Evolutionary conservation across 2,797 vertebrate genomes (phyloP).

Genomic region (Odontamblyopus rebecca): DNA sequence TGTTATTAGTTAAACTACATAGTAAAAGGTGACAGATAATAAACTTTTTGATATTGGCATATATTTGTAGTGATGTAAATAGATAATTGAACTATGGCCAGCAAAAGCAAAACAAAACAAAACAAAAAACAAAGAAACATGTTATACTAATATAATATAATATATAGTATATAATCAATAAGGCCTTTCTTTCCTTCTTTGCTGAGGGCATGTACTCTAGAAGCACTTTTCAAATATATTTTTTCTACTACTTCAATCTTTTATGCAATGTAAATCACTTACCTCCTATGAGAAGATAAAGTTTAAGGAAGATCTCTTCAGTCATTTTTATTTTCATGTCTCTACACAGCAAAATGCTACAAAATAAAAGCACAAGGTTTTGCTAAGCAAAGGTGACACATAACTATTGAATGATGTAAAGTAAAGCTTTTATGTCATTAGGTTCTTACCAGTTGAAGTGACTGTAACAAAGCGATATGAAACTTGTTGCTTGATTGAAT

Average conservation of each 20-base stretch:
- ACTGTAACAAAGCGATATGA: background rate
- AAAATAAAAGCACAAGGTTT: background rate
- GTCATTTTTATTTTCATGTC: background rate
- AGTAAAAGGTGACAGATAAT: too few species aligned
- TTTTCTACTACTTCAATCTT: too few species aligned
- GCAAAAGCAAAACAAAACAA: too few species aligned
- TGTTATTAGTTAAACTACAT: too few species aligned
- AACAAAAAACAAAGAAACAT: too few species aligned
- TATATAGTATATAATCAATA: too few species aligned
- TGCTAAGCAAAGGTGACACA: background rate
- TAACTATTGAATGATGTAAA: background rate
- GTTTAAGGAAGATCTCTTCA: background rate
- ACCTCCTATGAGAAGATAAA: conserved; percentile 6
- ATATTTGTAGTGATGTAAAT: background rate
- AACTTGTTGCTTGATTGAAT: background rate
- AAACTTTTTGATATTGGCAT: background rate
- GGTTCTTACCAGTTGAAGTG: background rate
- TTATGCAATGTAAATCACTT: background rate
- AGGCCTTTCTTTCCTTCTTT: too few species aligned
- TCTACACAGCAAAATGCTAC: background rate
- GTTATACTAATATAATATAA: too few species aligned
- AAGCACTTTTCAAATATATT: too few species aligned
- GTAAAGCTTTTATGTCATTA: background rate
- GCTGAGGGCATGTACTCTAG: too few species aligned
- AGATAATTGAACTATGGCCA: too few species aligned